Evolutionary conservation across 2,888 invertebrate genomes (phyloP).

Genomic region (Nymphalis polychloros): DNA sequence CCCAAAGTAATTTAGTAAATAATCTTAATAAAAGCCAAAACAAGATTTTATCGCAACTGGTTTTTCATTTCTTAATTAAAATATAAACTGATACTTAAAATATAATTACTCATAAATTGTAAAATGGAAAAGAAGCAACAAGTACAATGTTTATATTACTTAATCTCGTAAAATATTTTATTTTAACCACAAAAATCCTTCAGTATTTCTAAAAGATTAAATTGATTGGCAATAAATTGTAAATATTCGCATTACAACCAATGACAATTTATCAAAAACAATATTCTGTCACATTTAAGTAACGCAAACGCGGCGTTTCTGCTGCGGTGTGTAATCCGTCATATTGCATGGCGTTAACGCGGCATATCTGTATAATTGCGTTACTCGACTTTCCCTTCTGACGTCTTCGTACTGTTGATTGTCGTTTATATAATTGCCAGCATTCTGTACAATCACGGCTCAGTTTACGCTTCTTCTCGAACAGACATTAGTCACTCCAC

Average conservation of each 20-base stretch:
- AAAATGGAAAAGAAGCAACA: no score
- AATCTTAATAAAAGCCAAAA: conserved; percentile 1
- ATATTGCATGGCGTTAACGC: conserved; percentile 53
- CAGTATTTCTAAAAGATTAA: no score
- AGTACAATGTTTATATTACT: no score
- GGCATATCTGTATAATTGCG: conserved; percentile 72
- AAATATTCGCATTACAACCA: no score
- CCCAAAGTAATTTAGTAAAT: conserved; percentile 14
- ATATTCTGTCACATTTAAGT: conserved; percentile 7
- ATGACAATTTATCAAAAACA: background rate
- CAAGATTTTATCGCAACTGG: background rate
- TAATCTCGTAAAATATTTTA: no score
- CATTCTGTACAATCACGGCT: conserved; percentile 61
- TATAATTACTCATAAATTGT: no score
- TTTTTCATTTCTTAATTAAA: background rate
- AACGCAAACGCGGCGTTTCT: conserved; percentile 42
- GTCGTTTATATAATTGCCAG: conserved; percentile 77
- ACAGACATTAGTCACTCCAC: conserved; percentile 60
- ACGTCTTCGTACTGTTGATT: conserved; percentile 70
- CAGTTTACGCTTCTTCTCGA: conserved; percentile 51
- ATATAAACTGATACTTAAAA: no score
- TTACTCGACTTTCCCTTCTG: conserved; percentile 70
- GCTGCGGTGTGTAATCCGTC: conserved; percentile 48
- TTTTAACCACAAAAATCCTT: no score
- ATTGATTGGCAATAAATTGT: no score